Base-by-base conservation (phyloP, 2,113 vertebrate species). In the Callionymus lyra region DNA sequence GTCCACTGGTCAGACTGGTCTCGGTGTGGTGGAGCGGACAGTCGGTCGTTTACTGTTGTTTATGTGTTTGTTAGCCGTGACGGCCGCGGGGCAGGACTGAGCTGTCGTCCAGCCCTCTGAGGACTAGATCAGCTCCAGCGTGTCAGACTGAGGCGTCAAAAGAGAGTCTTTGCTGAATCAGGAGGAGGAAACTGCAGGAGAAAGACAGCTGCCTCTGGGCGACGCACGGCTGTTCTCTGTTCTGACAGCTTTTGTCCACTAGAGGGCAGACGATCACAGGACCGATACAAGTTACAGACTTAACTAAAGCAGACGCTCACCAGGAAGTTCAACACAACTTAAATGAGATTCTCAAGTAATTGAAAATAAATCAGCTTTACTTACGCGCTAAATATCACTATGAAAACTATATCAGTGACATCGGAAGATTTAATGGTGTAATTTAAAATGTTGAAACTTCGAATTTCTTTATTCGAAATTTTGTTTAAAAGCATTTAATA, bases 101-200 rank as follows among this genome's bases (percentile, higher is more conserved):
- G n/a, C n/a, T n/a, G n/a, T n/a, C n/a, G n/a, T n/a, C n/a, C n/a
- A n/a, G n/a, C n/a, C n/a, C n/a, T n/a, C n/a, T n/a, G 55, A 42
- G 49, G 81, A 83, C 82, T 71, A 72, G 71, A 68, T 83, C 76
- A 67, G 63, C 67, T 60, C 74, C 61, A 36, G 21, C 21, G 44
- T 57, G 35, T 50, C 16, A 49, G 39, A 21, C 54, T 60, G 64
- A 39, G 50, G 31, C 34, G 18, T 53, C 37, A 49, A 13, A 56
- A n/a, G n/a, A n/a, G n/a, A n/a, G n/a, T n/a, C n/a, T n/a, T n/a
- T 60, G 56, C 13, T 17, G 14, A 54, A 45, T 76, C 78, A 56
- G 34, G 56, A 37, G 39, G 36, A 32, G 72, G 68, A 51, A 65
- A 31, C 50, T 50, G 54, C 33, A 15, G 43, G 41, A 51, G 50